Base-by-base conservation (phyloP, 92 coral and sea anemone species). In the Phymanthus crucifer region DNA sequence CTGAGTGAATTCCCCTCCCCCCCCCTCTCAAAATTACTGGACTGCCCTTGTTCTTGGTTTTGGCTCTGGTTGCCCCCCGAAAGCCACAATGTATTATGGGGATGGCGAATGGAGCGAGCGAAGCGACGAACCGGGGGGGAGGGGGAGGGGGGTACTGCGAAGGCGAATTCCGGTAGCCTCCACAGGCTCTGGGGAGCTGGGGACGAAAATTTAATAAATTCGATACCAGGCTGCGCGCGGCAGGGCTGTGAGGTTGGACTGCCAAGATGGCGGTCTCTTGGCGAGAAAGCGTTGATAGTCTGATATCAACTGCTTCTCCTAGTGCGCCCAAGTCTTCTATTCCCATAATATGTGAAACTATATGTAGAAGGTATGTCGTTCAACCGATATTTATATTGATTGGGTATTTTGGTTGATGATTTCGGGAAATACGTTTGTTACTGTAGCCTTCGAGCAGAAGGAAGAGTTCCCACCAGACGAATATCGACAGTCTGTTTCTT, bases 261-360 rank as follows among this genome's bases (percentile, higher is more conserved):
- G 91, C 92, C 92, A 88, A 88, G 66, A 88, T 88, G 92, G 92
- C 92, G 97, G 97, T 93, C 77, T 87, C 80, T 87, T 92, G 92
- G 88, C 83, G 77, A 73, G 93, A 92, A 33, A 85, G 93, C 82
- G 89, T 87, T 16, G 93, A 89, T 40, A 87, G 77, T 32, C 80
- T 92, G 81, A 57, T 81, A 16, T 84, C 91, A 18, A 89, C 89
- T 74, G 74, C 78, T 75, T 89, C 97, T 37, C 85, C 97, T 65
- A 66, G n/a, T n/a, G n/a, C 80, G 71, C 85, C 97, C 1, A 87
- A 83, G 82, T 40, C 90, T 34, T 74, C 92, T 69, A 83, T 90
- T 9, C 94, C 95, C 76, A 74, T 88, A n/a, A 66, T 95, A 52
- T 95, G 98, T 79, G 71, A 81, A 24, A 83, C 86, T 31, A 83